Percentiles rank a stretch among this genome's conserved stretches.
These are phyloP conservation scores for Liopterus haemorrhoidalis DNA, from an alignment of 2,888 invertebrate genomes.

Conservation along the genomic window DNA sequence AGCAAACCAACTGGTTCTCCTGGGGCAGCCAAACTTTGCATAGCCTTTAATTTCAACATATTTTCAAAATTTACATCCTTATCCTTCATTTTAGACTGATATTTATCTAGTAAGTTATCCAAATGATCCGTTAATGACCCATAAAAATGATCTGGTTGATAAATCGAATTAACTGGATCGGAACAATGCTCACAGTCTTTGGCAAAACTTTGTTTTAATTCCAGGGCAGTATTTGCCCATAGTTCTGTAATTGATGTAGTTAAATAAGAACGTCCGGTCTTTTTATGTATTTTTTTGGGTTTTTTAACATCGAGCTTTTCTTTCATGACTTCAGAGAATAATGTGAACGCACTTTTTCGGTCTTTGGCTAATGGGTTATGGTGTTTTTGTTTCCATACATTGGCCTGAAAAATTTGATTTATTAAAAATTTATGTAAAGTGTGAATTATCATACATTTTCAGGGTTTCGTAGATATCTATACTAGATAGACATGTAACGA, in stretches of 20 bases:
- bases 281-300: conserved; percentile 46
- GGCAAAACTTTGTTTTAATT: conserved; percentile 52
- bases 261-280: conserved; percentile 55
- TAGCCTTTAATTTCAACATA: conserved; percentile 68
- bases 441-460: conserved; percentile 15
- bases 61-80: conserved; percentile 52
- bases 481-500: too few species aligned
- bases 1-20: conserved; percentile 95
- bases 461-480: background rate
- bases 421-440: conserved; percentile 17
- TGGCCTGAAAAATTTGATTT: conserved; percentile 43
- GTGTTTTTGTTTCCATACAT: conserved; percentile 57
- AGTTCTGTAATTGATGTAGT: conserved; percentile 57
- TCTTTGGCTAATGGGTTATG: conserved; percentile 47
- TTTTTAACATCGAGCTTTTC: conserved; percentile 47
- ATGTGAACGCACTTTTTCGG: conserved; percentile 54
- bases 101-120: conserved; percentile 59
- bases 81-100: conserved; percentile 48
- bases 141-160: conserved; percentile 68
- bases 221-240: conserved; percentile 60
- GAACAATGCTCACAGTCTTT: conserved; percentile 51
- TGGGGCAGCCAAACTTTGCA: conserved; percentile 73
- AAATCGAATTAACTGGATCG: conserved; percentile 66
- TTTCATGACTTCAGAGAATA: conserved; percentile 53
- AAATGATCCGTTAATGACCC: conserved; percentile 82